phyloP scores from a whole-genome alignment of 2,888 invertebrate species.

The Villa cingulata region DNA sequence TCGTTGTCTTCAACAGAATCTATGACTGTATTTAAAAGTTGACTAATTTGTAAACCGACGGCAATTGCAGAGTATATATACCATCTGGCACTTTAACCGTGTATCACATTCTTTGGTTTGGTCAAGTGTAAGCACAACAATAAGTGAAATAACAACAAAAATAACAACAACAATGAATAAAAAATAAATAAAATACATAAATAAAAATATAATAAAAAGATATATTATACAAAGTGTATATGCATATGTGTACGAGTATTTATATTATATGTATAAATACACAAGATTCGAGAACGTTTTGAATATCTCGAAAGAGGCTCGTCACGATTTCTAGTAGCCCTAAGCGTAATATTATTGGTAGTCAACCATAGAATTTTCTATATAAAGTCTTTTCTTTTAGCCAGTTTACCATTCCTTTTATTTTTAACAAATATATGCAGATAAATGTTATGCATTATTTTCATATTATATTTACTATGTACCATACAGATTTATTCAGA shows the following conservation, averaged over 20 bases:
- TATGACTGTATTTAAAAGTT: neutral
- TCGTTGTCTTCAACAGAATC: neutral
- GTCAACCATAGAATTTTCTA: neutral
- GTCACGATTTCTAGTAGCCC: conserved; percentile 8
- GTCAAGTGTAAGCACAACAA: neutral
- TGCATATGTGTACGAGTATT: too few species aligned
- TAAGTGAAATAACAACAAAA: neutral
- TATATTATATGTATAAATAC: too few species aligned
- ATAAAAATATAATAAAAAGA: too few species aligned
- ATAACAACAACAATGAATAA: neutral
- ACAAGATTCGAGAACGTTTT: neutral
- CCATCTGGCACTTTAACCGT: conserved; percentile 7
- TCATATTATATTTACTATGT: too few species aligned
- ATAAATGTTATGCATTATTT: too few species aligned
- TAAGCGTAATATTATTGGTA: conserved; percentile 1
- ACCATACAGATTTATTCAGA: neutral
- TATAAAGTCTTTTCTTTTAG: too few species aligned
- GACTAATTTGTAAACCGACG: conserved; percentile 6
- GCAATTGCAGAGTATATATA: neutral
- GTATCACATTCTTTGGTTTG: neutral
- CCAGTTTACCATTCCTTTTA: too few species aligned
- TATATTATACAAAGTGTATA: too few species aligned
- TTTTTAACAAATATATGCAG: neutral
- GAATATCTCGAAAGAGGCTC: neutral
- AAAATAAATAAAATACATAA: too few species aligned